Evolutionary conservation across 2,797 vertebrate species (phyloP).

Genomic region (Scolopax bukidnonensis): DNA sequence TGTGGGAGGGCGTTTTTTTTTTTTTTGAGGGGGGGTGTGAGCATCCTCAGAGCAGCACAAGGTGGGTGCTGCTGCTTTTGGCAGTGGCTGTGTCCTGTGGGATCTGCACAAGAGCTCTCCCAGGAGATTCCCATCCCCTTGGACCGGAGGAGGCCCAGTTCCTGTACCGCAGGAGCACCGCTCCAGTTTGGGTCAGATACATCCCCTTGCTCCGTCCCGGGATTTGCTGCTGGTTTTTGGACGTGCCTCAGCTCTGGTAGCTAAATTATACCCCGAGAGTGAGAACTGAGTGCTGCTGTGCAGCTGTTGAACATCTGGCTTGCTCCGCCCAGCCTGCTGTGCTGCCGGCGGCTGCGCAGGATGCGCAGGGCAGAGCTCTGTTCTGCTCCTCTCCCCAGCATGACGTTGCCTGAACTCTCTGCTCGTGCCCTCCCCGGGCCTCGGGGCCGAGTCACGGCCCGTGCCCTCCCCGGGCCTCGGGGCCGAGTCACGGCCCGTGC

Average conservation of each 20-base stretch:
- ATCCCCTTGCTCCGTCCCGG: background rate
- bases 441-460: background rate
- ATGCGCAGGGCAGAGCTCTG: background rate
- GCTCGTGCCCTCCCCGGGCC: background rate
- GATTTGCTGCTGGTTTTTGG: background rate
- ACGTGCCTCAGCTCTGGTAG: background rate
- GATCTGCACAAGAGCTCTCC: background rate
- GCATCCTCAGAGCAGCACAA: background rate
- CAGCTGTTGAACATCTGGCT: conserved; percentile 52
- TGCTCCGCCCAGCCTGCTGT: background rate
- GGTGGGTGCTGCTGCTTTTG: background rate
- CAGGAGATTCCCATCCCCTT: rapidly evolving
- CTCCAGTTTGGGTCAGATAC: background rate
- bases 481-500: background rate
- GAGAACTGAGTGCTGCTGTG: background rate
- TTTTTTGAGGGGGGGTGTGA: background rate
- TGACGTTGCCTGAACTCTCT: background rate
- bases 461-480: background rate
- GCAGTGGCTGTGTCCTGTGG: rapidly evolving
- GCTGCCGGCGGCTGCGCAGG: background rate
- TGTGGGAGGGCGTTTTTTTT: conserved; percentile 45
- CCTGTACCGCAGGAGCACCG: background rate
- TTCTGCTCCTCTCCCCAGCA: rapidly evolving
- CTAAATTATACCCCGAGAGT: background rate
- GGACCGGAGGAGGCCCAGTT: rapidly evolving